Evolutionary conservation across 2,888 invertebrate species (phyloP), one percentile per base, ranked within the genome.

Genomic region (Salticus scenicus): DNA sequence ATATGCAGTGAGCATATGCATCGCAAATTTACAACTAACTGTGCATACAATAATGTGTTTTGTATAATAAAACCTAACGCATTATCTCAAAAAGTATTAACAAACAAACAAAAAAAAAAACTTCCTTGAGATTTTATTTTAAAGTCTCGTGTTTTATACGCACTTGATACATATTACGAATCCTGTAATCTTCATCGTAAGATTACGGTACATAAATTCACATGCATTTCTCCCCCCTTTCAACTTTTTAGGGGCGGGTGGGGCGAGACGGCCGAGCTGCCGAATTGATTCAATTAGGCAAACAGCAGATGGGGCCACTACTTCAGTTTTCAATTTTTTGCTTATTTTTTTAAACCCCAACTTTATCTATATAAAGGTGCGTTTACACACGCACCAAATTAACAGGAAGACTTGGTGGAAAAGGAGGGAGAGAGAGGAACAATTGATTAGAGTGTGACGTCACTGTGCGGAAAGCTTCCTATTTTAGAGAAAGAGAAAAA

Each of bases 201-300:
- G 57, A 57, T 57, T 57, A 57, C 57, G 24, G 57, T 20, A 57
- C 57, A 57, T 57, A 57, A 57, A 57, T 57, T 57, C 57, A 24
- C 20, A 17, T 57, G 24, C 24, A 5, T 17, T 7, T 0, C 57
- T 24, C 24, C 20, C 24, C 71, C 42, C 30, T 63, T 24, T 10
- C 30, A 30, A 31, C 27, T 27, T 30, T 66, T 57, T 24, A 57
- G 31, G 63, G 31, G 66, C 30, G 66, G 31, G 66, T 7, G 7
- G 2, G n/a, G 66, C 30, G 66, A 66, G 17, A 31, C 31, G 42
- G 42, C 41, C 33, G 17, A 28, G 67, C 42, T 42, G 27, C 70
- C 72, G 73, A 78, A 84, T 84, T 84, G 83, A 84, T 84, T 84
- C 83, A 84, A 84, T 84, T 84, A 84, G 83, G 77, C 83, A 84